Evolutionary conservation across 2,797 vertebrate genomes (phyloP).

Genomic region (Dryobates pubescens): DNA sequence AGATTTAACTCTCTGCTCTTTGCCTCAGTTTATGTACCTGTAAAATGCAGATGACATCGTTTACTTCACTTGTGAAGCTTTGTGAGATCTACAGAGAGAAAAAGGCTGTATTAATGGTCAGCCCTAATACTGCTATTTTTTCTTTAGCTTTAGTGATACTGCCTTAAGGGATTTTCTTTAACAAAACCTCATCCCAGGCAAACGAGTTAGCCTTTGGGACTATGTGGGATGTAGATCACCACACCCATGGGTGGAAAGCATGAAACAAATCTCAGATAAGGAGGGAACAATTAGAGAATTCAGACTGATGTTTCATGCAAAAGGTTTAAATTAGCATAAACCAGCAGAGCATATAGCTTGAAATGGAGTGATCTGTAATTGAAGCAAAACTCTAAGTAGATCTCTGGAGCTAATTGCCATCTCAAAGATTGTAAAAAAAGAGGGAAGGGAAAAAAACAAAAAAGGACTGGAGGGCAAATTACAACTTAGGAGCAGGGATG

Average conservation of each 20-base stretch:
- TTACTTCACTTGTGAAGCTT: neutral
- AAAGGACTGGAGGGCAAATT: conserved; percentile 55
- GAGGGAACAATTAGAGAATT: conserved; percentile 55
- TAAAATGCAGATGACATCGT: neutral
- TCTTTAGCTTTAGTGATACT: neutral
- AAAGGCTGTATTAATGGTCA: neutral
- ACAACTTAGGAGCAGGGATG: conserved; percentile 34
- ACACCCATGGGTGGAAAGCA: conserved; percentile 50
- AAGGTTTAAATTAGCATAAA: conserved; percentile 41
- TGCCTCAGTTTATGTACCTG: neutral
- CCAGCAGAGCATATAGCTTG: neutral
- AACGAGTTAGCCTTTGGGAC: neutral
- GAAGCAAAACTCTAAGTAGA: conserved; percentile 49
- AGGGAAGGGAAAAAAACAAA: neutral
- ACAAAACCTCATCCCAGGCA: neutral
- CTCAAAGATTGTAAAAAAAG: conserved; percentile 49
- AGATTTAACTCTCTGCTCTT: neutral
- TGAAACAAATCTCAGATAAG: conserved; percentile 40
- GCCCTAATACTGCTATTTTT: neutral
- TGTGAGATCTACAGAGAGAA: neutral
- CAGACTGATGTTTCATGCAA: conserved; percentile 22
- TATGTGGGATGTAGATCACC: conserved; percentile 23
- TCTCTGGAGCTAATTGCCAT: conserved; percentile 63
- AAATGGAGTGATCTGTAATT: conserved; percentile 58
- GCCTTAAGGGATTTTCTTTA: conserved; percentile 2